Base-by-base conservation (phyloP, 2,888 invertebrate genomes). In the Mechanitis messenoides region DNA sequence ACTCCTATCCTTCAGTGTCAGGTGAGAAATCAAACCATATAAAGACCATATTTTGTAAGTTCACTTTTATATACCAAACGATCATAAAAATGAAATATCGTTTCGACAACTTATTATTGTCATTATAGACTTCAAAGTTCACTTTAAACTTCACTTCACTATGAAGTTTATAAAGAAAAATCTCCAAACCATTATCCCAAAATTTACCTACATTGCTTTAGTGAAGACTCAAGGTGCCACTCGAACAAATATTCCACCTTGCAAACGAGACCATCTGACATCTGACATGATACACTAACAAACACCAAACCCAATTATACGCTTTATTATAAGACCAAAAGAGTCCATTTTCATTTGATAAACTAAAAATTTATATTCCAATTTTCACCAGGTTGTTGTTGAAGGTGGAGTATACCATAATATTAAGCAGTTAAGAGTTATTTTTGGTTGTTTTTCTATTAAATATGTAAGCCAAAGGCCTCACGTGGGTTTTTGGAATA, bases 221-320 rank as follows among this genome's bases (percentile, higher is more conserved):
- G 50, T 50, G 50, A 50, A 50, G 50, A 50, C 50, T 50, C 50
- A 78, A 81, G 79, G 80, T 83, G 81, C 78, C 79, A 81, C 79
- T 78, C 78, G 79, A 76, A 77, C 80, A 80, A 80, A 81, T 77
- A 81, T 79, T 77, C 78, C 80, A 81, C 79, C 69, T 81, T 83
- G 83, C 79, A 83, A 84, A 83, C 81, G 81, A 81, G 78, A 73
- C 75, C 78, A 80, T 80, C 78, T 80, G 77, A 71, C 73, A 70
- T 71, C 68, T 72, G 66, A 67, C 56, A 53, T 61, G 57, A 54
- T 58, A 61, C 53, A 69, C 67, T 65, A 66, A 66, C 64, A 53
- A 66, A 69, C 67, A 70, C 31, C 69, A 33, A 7, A 4, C 33
- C 0, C 61, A 61, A 61, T 9, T 46, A 61, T 57, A 42, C 1